A percentile compares a stretch with the other conserved stretches of the same genome.
phyloP scores from a whole-genome alignment of 2,113 vertebrate genomes.

The Typhlomys cinereus region DNA sequence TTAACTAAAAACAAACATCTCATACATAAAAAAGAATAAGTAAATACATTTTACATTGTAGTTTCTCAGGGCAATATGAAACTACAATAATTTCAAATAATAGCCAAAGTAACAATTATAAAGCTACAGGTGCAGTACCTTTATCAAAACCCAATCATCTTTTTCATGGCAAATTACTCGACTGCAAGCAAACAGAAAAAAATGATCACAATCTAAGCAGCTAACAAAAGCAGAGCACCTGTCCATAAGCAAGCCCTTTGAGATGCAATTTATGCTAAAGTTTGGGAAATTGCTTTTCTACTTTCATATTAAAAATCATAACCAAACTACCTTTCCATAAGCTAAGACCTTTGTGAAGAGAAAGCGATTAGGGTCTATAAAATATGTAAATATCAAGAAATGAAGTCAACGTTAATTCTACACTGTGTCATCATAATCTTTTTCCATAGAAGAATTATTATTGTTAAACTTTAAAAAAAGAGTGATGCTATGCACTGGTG shows the following conservation, averaged over 20 bases:
- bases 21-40: constrained; percentile 63
- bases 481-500: constrained; percentile 83
- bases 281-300: constrained; percentile 43
- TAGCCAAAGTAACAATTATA: constrained; percentile 83
- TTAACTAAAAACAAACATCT: constrained; percentile 73
- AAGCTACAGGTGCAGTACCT: constrained; percentile 84
- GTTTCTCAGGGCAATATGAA: constrained; percentile 84
- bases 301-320: constrained; percentile 65
- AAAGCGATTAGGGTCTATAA: constrained; percentile 42
- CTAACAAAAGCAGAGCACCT: constrained; percentile 78
- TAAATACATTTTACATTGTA: constrained; percentile 66
- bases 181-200: constrained; percentile 80
- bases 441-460: constrained; percentile 69
- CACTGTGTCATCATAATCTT: constrained; percentile 53
- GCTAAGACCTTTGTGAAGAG: constrained; percentile 56
- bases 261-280: constrained; percentile 74
- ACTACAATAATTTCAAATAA: constrained; percentile 83
- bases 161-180: constrained; percentile 75
- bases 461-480: constrained; percentile 75
- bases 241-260: constrained; percentile 79
- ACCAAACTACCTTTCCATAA: constrained; percentile 44
- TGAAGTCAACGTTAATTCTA: constrained; percentile 70
- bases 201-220: constrained; percentile 82
- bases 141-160: constrained; percentile 82
- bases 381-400: constrained; percentile 66